Percentiles rank a stretch among this genome's conserved stretches.
phyloP scores from a whole-genome alignment of 2,113 vertebrate species.

The Pachyramphus minor region DNA sequence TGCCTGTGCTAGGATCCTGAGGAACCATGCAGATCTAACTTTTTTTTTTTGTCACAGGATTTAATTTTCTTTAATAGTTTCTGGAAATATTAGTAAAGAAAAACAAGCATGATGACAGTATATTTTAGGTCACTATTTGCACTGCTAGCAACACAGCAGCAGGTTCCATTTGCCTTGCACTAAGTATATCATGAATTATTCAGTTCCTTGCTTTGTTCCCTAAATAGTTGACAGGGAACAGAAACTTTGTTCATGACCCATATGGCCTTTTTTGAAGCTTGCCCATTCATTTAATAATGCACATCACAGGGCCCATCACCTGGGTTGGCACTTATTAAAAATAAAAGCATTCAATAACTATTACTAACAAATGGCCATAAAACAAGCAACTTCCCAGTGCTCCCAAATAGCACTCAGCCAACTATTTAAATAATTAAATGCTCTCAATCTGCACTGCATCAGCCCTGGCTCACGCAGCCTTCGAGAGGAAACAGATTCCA shows the following conservation, averaged over 20 bases:
- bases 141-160: neutral
- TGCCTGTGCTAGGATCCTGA: neutral
- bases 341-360: conserved; percentile 33
- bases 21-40: neutral
- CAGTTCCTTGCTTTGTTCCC: conserved; percentile 19
- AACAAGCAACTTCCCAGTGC: neutral
- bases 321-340: neutral
- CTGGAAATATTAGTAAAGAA: neutral
- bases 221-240: conserved; percentile 23
- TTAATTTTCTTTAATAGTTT: neutral
- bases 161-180: conserved; percentile 50
- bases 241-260: conserved; percentile 11
- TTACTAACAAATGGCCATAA: neutral
- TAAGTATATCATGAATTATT: conserved; percentile 43
- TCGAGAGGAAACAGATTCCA: neutral
- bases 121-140: neutral
- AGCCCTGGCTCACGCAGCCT: neutral
- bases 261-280: neutral
- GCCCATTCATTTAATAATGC: conserved; percentile 12
- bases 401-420: neutral
- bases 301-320: neutral
- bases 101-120: neutral
- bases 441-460: neutral
- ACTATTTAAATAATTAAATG: conserved; percentile 42
- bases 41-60: neutral